Base-by-base conservation (phyloP, 1,140 invertebrate species). In the Calephelis nemesis region DNA sequence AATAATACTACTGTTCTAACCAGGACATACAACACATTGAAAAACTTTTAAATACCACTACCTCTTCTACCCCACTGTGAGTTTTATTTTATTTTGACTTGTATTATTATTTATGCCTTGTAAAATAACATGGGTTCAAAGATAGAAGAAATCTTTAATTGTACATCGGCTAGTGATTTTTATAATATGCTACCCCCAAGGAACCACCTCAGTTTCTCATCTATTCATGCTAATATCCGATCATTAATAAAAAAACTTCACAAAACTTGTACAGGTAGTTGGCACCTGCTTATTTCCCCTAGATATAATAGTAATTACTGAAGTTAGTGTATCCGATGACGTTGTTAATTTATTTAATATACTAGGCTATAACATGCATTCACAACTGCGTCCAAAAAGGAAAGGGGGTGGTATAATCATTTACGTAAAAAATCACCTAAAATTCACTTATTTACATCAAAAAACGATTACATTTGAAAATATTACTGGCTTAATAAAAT, bases 351-450 rank as follows among this genome's bases (percentile, higher is more conserved):
- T 76, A 45, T 78, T 63, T 73, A 69, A 74, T 39, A 68, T 81
- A 66, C 47, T 72, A 13, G 77, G 77, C 52, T 81, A 81, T 73
- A 74, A 72, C n/a, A 73, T 79, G 74, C 67, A 76, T 45, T 45
- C 72, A 60, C 62, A 78, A 54, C 40, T 78, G 47, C 71, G 78
- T 47, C 52, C 9, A 12, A 69, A 71, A 9, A 70, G 64, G 64
- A 68, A 63, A 67, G 74, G 79, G 12, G 76, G 76, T 62, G 75
- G 75, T 12, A 75, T 80, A 63, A 78, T 80, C 62, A 40, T 80
- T 7, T 78, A 76, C 62, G 52, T 77, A 52, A 70, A 65, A 71
- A 69, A 77, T 62, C 54, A 73, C 54, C 19, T 77, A 19, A 79
- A 79, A 73, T 75, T 77, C 42, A 79, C 75, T 42, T 1, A 58